Evolutionary conservation across 1,140 invertebrate genomes (phyloP).

Genomic region (Harlomillsia oculata): DNA sequence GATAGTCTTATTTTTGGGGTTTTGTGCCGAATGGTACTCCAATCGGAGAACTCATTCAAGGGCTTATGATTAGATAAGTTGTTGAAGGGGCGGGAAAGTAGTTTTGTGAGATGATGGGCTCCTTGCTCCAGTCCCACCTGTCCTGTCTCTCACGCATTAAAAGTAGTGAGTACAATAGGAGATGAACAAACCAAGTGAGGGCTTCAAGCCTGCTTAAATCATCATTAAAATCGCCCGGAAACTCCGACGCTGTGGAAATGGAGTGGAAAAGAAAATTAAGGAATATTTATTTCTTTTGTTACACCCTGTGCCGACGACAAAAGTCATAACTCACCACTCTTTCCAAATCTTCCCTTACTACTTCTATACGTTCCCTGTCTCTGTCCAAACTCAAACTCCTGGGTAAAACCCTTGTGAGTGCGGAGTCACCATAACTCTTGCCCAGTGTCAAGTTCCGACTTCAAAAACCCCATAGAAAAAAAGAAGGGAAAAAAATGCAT

Average conservation of each 20-base stretch:
- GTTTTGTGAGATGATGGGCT: no score
- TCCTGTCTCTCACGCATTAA: conserved; percentile 17
- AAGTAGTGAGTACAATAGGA: conserved; percentile 11
- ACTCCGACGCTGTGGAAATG: conserved; percentile 32
- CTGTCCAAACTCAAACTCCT: not conserved
- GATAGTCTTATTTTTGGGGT: no score
- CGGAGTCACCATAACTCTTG: conserved; percentile 2
- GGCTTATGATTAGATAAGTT: no score
- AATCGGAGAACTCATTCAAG: no score
- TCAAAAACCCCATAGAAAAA: conserved; percentile 9
- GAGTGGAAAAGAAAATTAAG: conserved; percentile 36
- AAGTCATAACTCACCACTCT: conserved; percentile 9
- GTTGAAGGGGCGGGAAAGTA: no score
- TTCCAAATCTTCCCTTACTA: conserved; percentile 2
- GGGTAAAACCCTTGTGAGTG: not conserved
- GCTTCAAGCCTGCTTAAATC: conserved; percentile 32
- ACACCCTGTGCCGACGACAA: conserved; percentile 16
- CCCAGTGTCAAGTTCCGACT: not conserved
- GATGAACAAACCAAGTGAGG: conserved; percentile 8
- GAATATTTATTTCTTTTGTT: conserved; percentile 35
- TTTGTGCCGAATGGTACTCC: no score
- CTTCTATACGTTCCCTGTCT: conserved; percentile 1
- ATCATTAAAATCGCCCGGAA: conserved; percentile 35
- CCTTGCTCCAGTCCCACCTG: conserved; percentile 13
- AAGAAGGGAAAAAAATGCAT: not conserved